Conservation (phyloP, 2,888 invertebrate genomes). For the Elgonia sp. region DNA sequence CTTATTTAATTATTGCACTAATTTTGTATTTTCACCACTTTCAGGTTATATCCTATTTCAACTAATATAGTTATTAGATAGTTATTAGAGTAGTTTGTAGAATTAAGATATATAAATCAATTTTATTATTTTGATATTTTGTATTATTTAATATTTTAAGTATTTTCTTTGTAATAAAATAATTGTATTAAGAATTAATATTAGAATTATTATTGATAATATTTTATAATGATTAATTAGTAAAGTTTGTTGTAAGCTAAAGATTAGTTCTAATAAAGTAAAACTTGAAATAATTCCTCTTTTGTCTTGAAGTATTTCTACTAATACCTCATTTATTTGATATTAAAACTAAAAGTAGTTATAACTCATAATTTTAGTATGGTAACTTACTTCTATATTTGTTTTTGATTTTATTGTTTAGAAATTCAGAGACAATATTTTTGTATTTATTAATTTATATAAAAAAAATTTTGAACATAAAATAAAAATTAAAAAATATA, state of each 20-base stretch:
- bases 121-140: neutral
- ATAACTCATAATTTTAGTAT: neutral
- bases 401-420: neutral
- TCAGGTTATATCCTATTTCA: neutral
- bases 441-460: neutral
- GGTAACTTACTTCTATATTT: neutral
- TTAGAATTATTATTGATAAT: neutral
- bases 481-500: neutral
- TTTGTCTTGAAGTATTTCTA: neutral
- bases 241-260: neutral
- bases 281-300: neutral
- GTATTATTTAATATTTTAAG: neutral
- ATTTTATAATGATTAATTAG: neutral
- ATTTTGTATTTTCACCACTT: conserved; percentile 3
- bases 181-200: neutral
- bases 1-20: neutral
- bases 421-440: conserved; percentile 26
- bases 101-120: neutral
- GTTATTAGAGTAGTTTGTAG: neutral
- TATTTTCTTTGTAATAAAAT: neutral
- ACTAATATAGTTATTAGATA: neutral
- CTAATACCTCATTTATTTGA: neutral
- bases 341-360: neutral
- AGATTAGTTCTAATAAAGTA: neutral
- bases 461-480: neutral